phyloP scores from a whole-genome alignment of 1,140 invertebrate genomes.

The Muscidifurax raptorellus region DNA sequence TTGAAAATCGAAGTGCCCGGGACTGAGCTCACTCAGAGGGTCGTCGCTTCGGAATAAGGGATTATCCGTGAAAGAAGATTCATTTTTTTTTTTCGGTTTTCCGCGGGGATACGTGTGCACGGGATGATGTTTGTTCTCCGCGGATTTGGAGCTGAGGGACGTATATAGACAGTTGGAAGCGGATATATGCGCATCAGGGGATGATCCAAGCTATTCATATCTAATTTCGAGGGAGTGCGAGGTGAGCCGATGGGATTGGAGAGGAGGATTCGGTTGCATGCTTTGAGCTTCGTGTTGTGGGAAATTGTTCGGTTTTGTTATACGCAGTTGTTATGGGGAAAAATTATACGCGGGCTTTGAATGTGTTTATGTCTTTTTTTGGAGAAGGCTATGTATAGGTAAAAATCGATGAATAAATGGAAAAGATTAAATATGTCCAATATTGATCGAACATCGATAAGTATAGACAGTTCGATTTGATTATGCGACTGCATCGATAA shows the following conservation, averaged over 20 bases:
- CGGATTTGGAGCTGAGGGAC: background rate
- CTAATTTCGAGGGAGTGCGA: background rate
- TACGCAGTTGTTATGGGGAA: background rate
- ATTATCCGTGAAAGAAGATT: background rate
- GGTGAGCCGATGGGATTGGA: background rate
- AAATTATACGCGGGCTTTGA: too few relatives aligned
- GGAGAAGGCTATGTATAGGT: too few relatives aligned
- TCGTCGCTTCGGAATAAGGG: background rate
- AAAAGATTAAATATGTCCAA: too few relatives aligned
- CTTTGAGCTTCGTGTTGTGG: background rate
- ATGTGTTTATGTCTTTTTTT: too few relatives aligned
- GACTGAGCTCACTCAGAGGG: background rate
- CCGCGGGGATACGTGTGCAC: too few relatives aligned
- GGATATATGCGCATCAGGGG: background rate
- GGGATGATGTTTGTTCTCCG: background rate
- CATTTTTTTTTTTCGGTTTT: background rate
- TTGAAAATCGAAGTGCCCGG: slow-evolving; percentile 32
- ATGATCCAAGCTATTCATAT: background rate
- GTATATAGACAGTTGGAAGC: background rate
- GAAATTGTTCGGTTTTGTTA: background rate
- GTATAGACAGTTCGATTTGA: too few relatives aligned
- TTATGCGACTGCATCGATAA: too few relatives aligned
- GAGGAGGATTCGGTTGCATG: background rate
- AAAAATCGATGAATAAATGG: too few relatives aligned
- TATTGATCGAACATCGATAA: too few relatives aligned